These are phyloP conservation scores for Drosophila histrio DNA, from an alignment of 2,888 invertebrate genomes.

Conservation along the genomic window DNA sequence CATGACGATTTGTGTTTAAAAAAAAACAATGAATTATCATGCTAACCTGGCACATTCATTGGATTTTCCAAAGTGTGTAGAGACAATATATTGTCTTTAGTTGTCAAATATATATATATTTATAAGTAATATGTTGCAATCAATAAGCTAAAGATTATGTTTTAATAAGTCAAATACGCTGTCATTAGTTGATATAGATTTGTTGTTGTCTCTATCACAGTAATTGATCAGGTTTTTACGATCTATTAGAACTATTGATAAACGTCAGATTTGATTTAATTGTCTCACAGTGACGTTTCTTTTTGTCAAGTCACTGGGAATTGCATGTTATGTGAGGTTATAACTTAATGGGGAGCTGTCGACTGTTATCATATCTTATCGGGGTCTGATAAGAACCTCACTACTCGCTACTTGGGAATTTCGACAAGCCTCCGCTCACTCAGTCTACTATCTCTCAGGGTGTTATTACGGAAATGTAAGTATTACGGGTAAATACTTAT, in stretches of 20 bases:
- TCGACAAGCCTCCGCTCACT: constrained; percentile 30
- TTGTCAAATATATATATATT: too few relatives aligned
- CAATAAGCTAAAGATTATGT: too few relatives aligned
- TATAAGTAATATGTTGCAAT: too few relatives aligned
- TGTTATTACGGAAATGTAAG: constrained; percentile 33
- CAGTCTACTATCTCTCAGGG: background rate
- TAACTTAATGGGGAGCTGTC: constrained; percentile 9
- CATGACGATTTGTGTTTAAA: background rate
- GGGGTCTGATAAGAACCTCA: constrained; percentile 35
- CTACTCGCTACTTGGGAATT: constrained; percentile 30
- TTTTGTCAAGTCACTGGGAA: constrained; percentile 14
- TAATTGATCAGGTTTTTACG: background rate
- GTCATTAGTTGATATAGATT: too few relatives aligned
- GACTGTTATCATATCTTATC: constrained; percentile 46
- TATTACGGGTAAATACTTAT: too few relatives aligned
- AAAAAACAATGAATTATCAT: background rate
- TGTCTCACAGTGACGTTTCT: constrained; percentile 5
- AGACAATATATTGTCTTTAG: too few relatives aligned
- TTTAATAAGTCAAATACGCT: too few relatives aligned
- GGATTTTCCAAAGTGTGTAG: background rate
- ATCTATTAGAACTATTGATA: constrained; percentile 1
- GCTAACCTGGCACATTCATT: background rate
- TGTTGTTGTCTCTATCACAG: too few relatives aligned
- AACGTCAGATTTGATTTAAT: constrained; percentile 2
- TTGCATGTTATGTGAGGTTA: constrained; percentile 19